A percentile compares a stretch with the other conserved stretches of the same genome.
Conservation (phyloP, 2,797 vertebrate species). For the Scyliorhinus canicula region DNA sequence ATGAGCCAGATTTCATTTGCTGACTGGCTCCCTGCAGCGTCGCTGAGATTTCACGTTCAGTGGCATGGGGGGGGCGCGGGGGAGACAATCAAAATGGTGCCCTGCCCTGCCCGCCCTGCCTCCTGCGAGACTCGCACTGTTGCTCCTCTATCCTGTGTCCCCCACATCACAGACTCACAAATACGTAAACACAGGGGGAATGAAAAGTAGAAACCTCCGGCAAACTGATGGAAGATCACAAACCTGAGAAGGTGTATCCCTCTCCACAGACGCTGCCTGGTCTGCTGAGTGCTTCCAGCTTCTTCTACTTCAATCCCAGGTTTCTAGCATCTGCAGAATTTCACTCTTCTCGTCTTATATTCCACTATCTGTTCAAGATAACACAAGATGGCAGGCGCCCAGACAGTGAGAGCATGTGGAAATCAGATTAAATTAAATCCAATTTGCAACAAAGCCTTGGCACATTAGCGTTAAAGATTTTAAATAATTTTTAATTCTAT, state of each 20-base stretch:
- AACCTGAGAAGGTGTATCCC: background rate
- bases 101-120: background rate
- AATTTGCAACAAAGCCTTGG: conserved; percentile 6
- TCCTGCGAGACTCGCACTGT: background rate
- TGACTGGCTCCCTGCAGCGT: background rate
- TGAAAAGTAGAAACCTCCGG: background rate
- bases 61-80: no score
- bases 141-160: background rate
- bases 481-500: background rate
- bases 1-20: background rate
- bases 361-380: background rate
- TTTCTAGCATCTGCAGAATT: background rate
- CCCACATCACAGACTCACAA: background rate
- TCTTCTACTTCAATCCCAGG: background rate
- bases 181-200: background rate
- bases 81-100: no score
- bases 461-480: background rate
- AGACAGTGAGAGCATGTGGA: background rate
- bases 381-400: background rate
- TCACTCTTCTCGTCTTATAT: background rate
- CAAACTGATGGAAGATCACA: background rate
- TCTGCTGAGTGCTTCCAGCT: background rate
- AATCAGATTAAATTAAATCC: background rate
- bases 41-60: background rate
- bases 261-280: background rate